Percentiles rank a stretch among this genome's conserved stretches.
Evolutionary conservation across 1,140 invertebrate species (phyloP).

Genomic region (Scaptomyza montana): DNA sequence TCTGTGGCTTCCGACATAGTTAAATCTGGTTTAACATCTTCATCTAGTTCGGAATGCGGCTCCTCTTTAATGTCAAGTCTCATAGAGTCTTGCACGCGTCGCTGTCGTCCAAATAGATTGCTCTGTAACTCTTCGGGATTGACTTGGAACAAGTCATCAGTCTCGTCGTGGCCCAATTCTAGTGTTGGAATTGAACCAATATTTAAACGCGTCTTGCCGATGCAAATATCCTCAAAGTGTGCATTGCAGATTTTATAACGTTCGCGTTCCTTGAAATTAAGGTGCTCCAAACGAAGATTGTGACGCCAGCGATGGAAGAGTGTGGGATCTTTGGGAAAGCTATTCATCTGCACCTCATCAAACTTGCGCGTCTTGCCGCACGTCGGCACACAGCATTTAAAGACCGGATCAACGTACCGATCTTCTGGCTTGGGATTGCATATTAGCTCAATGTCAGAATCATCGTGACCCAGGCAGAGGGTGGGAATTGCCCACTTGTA

Average conservation of each 20-base stretch:
- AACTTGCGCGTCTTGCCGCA: slow-evolving; percentile 79
- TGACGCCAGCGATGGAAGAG: slow-evolving; percentile 71
- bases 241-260: slow-evolving; percentile 80
- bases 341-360: slow-evolving; percentile 80
- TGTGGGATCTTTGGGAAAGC: slow-evolving; percentile 71
- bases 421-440: slow-evolving; percentile 71
- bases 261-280: slow-evolving; percentile 71
- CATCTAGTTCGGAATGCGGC: slow-evolving; percentile 38
- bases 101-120: slow-evolving; percentile 63
- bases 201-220: slow-evolving; percentile 72
- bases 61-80: slow-evolving; percentile 49
- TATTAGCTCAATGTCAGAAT: slow-evolving; percentile 63
- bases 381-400: slow-evolving; percentile 74
- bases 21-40: slow-evolving; percentile 26
- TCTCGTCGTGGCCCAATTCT: slow-evolving; percentile 70
- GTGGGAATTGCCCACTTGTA: slow-evolving; percentile 78
- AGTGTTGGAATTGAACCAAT: slow-evolving; percentile 72
- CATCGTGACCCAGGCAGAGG: slow-evolving; percentile 64
- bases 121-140: slow-evolving; percentile 71
- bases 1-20: slow-evolving; percentile 16
- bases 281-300: slow-evolving; percentile 68
- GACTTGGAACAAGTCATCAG: slow-evolving; percentile 66
- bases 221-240: slow-evolving; percentile 77
- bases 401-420: slow-evolving; percentile 65
- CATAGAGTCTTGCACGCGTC: slow-evolving; percentile 30